Evolutionary conservation across 2,888 invertebrate genomes (phyloP), one percentile per base, ranked within the genome.

Genomic region (Drosophila maculinotata): DNA sequence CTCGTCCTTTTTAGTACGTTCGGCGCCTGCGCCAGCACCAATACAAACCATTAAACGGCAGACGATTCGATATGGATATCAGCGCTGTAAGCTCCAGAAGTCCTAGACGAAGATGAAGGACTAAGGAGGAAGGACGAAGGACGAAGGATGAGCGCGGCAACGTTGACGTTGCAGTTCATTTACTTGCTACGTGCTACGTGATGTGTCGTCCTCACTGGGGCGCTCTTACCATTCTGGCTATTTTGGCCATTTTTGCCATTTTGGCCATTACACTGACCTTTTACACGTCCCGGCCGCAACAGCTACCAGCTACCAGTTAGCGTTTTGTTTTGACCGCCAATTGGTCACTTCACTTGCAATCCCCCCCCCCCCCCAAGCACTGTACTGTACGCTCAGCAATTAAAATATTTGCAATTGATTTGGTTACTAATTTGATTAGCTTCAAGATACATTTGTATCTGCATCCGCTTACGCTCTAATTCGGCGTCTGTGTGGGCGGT

Each of bases 1-100:
- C 44, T 28, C 28, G 10, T 44, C n/a, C 7, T 35, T 17, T 23
- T 4, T 25, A n/a, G n/a, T n/a, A n/a, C 30, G 20, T 30, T 36
- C 44, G 47, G 78, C 80, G 78, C 81, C 68, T 78, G 84, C 84
- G 77, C 80, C 59, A 15, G 31, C 59, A 48, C 31, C 20, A 63
- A 65, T 14, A 10, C 67, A 44, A 42, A 28, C 25, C 41, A 57
- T 47, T 56, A 41, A 56, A n/a, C 31, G 57, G 26, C 47, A 42
- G 33, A 30, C 56, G 30, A 41, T 30, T 41, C 57, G 23, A 62
- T 49, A 15, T 62, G 62, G 67, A 64, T 67, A 67, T 64, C 64
- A 35, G 57, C 31, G n/a, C 31, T 30, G 30, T 14, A 15, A 12
- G 15, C 15, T 10, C 36, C 7, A 44, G 63, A 17, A 25, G 28